Evolutionary conservation across 2,888 invertebrate genomes (phyloP), one percentile per base, ranked within the genome.

Genomic region (Coecobrya sp.): DNA sequence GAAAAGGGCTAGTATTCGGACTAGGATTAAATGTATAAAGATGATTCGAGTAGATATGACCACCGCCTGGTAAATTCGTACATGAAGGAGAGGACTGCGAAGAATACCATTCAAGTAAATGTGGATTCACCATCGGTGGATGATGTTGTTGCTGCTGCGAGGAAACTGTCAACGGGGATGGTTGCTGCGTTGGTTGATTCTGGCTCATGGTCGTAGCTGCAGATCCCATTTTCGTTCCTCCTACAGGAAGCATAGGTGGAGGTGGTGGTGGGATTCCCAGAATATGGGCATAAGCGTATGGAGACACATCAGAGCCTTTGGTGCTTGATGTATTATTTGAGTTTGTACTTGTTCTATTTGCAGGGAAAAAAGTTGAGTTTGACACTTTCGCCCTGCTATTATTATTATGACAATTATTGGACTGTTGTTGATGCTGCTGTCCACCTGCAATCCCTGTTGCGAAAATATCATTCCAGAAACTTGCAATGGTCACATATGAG

Each of bases 381-480:
- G 93, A 92, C 70, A 93, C 88, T 90, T 89, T 89, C 30, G 82
- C 87, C 59, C 91, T 92, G 90, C 85, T 85, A 79, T 84, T 82
- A 86, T 92, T 92, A 92, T 86, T 89, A 86, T 89, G 92, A 93
- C 87, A 90, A 90, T 93, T 92, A 92, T 91, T 93, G 87, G 87
- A 65, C 73, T 89, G 91, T 55, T 70, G 79, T 81, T 59, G 85
- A 73, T 91, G 85, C 62, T 76, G 86, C 65, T 86, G 89, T 89
- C 84, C 86, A 86, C 92, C 92, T 89, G 90, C 79, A 87, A 86
- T 93, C 25, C 84, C 89, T 19, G 93, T 87, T 16, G 93, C 82
- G 68, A 95, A 95, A 92, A 95, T 93, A 87, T 94, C 94, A 93
- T 95, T 94, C 94, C 94, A 94, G 76, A 95, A 95, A 87, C 94